Evolutionary conservation across 2,113 vertebrate genomes (phyloP), one percentile per base, ranked within the genome.

Genomic region (Siphamia tubifer): DNA sequence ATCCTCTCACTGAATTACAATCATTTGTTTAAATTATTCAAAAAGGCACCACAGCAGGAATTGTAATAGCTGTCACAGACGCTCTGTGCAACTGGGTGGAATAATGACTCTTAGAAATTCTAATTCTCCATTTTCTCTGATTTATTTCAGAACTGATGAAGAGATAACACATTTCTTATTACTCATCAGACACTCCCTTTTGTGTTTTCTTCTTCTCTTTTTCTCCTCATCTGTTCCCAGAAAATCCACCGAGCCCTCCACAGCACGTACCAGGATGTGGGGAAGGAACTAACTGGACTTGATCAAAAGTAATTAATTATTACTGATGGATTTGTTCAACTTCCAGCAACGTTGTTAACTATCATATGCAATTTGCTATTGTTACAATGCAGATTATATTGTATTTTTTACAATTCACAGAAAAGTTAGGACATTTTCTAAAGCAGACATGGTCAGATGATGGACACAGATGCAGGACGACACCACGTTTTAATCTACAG

Each of bases 191-290:
- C 2, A 3, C 30, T 40, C 10, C 62, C 2, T 8, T 30, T 31
- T 6, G 0, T 11, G 2, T 57, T 61, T 65, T 28, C 27, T 38
- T 32, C 10, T 16, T 49, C 24, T 25, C 19, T 2, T 24, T 1
- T 13, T n/a, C n/a, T n/a, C n/a, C 7, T n/a, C 30, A 3, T 74
- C 15, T 19, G 1, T 57, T 63, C 68, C 3, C 87, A 98, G 96
- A 97, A 96, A 86, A 98, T 98, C 68, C 96, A 98, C 82, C 79
- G 95, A 5, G 96, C 96, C 17, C 86, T 98, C 45, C 95, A 98
- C 84, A 90, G 60, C 3, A 91, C 90, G 4, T 91, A 77, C 0
- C 94, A 94, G 57, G 89, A 88, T 13, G 80, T 35, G 5, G 89
- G 74, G 19, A 84, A 53, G 73, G 89, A 90, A 77, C 72, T 90